These are phyloP conservation scores for silkworm (Bombyx mori) DNA, from an alignment of 1,140 invertebrate species.

Conservation along the genomic window DNA sequence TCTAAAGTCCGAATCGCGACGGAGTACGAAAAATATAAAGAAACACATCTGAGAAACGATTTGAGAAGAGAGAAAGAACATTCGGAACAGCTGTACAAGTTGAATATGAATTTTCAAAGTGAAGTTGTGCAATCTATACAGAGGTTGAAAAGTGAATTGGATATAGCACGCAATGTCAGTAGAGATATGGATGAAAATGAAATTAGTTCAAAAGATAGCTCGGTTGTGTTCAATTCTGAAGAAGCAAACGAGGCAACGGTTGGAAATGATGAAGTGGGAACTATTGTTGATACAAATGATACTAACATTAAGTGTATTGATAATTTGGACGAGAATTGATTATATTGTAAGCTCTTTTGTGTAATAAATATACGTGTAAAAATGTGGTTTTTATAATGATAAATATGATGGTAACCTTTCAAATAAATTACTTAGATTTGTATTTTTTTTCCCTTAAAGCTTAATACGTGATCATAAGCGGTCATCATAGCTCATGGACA, in stretches of 20 bases:
- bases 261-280: conserved; percentile 12
- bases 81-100: conserved; percentile 58
- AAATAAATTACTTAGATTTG: too few relatives aligned
- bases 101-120: conserved; percentile 64
- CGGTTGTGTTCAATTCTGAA: conserved; percentile 30
- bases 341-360: too few relatives aligned
- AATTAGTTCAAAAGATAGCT: conserved; percentile 28
- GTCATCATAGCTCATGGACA: too few relatives aligned
- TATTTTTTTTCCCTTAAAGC: too few relatives aligned
- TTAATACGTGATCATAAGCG: too few relatives aligned
- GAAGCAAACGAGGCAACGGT: conserved; percentile 15
- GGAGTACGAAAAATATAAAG: conserved; percentile 61
- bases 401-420: too few relatives aligned
- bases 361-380: too few relatives aligned
- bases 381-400: too few relatives aligned
- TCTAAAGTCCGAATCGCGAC: conserved; percentile 60
- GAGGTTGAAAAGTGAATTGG: conserved; percentile 52
- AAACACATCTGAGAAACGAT: conserved; percentile 52
- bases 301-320: too few relatives aligned
- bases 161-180: conserved; percentile 40
- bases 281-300: conserved; percentile 3
- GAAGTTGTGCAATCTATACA: conserved; percentile 60
- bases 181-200: conserved; percentile 32
- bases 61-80: conserved; percentile 55
- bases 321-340: too few relatives aligned